phyloP scores from a whole-genome alignment of 2,888 invertebrate genomes.

The Brachyopa scutellaris region DNA sequence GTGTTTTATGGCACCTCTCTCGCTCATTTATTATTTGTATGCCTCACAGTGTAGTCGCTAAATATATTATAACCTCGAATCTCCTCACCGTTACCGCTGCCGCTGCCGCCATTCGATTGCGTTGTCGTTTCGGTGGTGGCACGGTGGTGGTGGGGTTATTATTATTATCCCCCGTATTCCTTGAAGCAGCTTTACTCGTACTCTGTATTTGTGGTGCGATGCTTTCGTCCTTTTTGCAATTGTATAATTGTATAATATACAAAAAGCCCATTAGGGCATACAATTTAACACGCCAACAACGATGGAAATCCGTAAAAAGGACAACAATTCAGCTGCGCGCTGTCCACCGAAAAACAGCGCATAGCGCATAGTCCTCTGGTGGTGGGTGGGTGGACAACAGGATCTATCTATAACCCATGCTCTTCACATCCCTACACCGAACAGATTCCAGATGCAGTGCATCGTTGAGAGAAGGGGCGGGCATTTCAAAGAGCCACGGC shows the following conservation, averaged over 20 bases:
- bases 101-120: conserved; percentile 55
- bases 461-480: conserved; percentile 35
- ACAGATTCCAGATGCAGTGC: conserved; percentile 65
- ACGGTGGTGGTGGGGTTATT: conserved; percentile 28
- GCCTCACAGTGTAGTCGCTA: conserved; percentile 72
- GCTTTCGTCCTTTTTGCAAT: conserved; percentile 56
- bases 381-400: conserved; percentile 34
- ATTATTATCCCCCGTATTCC: conserved; percentile 68
- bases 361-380: conserved; percentile 33
- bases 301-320: conserved; percentile 58
- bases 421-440: neutral
- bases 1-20: conserved; percentile 73
- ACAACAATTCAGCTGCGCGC: conserved; percentile 68
- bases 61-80: conserved; percentile 72
- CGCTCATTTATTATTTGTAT: conserved; percentile 73
- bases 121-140: neutral
- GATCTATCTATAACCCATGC: too few species aligned
- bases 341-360: conserved; percentile 65
- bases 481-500: conserved; percentile 2
- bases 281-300: conserved; percentile 67
- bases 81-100: conserved; percentile 56
- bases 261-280: conserved; percentile 71
- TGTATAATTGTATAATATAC: conserved; percentile 72
- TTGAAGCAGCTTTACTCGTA: conserved; percentile 65
- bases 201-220: conserved; percentile 37